A percentile compares a stretch with the other conserved stretches of the same genome.
phyloP scores from a whole-genome alignment of 37 sponge, comb jelly and placozoan genomes.

The Axinella damicornis region DNA sequence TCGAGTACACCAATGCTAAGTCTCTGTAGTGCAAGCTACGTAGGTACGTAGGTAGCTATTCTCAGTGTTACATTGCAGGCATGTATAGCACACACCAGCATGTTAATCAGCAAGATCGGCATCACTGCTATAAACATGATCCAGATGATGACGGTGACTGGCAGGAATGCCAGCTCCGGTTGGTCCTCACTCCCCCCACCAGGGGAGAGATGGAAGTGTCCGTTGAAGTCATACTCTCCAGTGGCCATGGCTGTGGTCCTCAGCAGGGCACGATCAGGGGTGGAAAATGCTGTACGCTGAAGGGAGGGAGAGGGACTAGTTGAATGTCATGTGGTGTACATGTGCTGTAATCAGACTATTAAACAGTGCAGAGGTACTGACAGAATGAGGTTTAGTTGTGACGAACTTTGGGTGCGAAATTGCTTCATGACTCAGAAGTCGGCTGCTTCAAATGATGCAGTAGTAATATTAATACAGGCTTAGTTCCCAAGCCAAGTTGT shows the following conservation, averaged over 20 bases:
- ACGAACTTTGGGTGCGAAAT: no score
- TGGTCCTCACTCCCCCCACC: conserved; percentile 23
- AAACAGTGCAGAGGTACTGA: no score
- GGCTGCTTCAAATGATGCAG: no score
- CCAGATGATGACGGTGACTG: conserved; percentile 76
- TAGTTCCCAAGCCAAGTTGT: no score
- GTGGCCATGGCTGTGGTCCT: conserved; percentile 92
- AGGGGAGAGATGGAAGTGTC: conserved; percentile 59
- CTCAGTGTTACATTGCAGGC: no score
- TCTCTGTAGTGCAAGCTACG: no score
- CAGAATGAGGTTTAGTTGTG: no score
- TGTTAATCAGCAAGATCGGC: conserved; percentile 95
- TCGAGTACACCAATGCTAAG: no score
- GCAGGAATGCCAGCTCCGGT: conserved; percentile 43
- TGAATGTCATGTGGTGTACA: no score
- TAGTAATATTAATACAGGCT: not conserved
- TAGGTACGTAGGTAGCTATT: no score
- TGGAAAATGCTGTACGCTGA: conserved; percentile 62
- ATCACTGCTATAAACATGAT: conserved; percentile 89
- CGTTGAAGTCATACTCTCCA: conserved; percentile 96
- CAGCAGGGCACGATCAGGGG: conserved; percentile 72
- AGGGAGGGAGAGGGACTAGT: not conserved
- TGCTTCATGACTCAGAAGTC: no score
- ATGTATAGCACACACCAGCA: conserved; percentile 78
- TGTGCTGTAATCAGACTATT: no score